Percentiles rank a stretch among this genome's conserved stretches.
Conservation (phyloP, 2,113 vertebrate species). For the Myocastor coypus region DNA sequence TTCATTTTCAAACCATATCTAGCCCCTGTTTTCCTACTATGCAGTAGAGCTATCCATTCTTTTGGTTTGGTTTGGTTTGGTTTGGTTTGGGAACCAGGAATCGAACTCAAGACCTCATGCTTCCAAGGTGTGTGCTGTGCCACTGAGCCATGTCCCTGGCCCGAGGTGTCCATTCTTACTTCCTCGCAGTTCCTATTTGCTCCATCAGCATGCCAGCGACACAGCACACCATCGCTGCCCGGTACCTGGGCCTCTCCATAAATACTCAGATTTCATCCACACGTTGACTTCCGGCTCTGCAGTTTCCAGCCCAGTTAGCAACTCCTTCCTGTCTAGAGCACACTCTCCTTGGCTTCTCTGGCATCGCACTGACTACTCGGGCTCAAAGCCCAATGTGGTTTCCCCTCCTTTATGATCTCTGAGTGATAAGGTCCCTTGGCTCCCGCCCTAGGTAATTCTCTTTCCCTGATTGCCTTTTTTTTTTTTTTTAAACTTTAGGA, state of each 20-base stretch:
- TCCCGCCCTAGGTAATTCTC: background rate
- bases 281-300: background rate
- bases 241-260: background rate
- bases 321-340: background rate
- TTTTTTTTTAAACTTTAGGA: conserved; percentile 77
- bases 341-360: background rate
- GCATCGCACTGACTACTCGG: background rate
- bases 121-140: too few relatives aligned
- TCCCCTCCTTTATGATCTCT: background rate
- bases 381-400: background rate
- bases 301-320: background rate
- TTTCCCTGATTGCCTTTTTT: background rate
- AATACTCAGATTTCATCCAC: background rate
- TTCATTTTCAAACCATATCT: background rate
- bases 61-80: too few relatives aligned
- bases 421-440: background rate
- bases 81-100: too few relatives aligned
- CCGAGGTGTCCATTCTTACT: background rate
- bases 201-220: background rate
- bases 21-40: background rate
- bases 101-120: too few relatives aligned
- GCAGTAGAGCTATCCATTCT: background rate
- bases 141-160: too few relatives aligned
- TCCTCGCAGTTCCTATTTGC: background rate
- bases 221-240: background rate